phyloP scores from a whole-genome alignment of 1,140 invertebrate genomes.

The Proctacanthus coquilletti region DNA sequence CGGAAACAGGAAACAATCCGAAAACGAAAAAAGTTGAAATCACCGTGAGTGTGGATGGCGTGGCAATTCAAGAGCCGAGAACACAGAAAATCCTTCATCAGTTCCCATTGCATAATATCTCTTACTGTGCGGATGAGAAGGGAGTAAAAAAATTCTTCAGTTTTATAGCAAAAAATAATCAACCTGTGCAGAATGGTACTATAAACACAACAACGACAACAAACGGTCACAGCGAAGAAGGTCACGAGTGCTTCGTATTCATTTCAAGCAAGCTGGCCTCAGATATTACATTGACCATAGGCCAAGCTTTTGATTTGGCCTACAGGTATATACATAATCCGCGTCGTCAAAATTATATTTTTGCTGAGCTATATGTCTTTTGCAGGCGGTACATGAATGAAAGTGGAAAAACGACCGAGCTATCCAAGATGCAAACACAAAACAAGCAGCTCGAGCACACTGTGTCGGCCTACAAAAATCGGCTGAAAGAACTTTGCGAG shows the following conservation, averaged over 20 bases:
- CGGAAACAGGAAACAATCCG: slow-evolving; percentile 57
- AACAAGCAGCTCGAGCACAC: slow-evolving; percentile 36
- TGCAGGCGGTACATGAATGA: slow-evolving; percentile 32
- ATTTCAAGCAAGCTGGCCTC: slow-evolving; percentile 91
- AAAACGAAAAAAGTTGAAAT: slow-evolving; percentile 89
- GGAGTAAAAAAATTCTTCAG: slow-evolving; percentile 93
- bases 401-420: slow-evolving; percentile 35
- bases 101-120: slow-evolving; percentile 93
- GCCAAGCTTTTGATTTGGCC: slow-evolving; percentile 94
- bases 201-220: slow-evolving; percentile 11
- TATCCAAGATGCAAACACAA: slow-evolving; percentile 36
- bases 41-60: slow-evolving; percentile 87
- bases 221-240: slow-evolving; percentile 51
- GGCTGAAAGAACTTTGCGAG: slow-evolving; percentile 29
- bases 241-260: slow-evolving; percentile 91
- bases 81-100: slow-evolving; percentile 71
- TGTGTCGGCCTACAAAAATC: slow-evolving; percentile 34
- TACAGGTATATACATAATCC: slow-evolving; percentile 45
- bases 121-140: slow-evolving; percentile 96
- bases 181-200: slow-evolving; percentile 10
- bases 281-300: slow-evolving; percentile 92
- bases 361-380: slow-evolving; percentile 6
- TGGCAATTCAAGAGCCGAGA: slow-evolving; percentile 71
- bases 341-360: not conserved
- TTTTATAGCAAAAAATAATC: slow-evolving; percentile 88